Base-by-base conservation (phyloP, 2,888 invertebrate genomes). In the Asteroscopus sphinx region DNA sequence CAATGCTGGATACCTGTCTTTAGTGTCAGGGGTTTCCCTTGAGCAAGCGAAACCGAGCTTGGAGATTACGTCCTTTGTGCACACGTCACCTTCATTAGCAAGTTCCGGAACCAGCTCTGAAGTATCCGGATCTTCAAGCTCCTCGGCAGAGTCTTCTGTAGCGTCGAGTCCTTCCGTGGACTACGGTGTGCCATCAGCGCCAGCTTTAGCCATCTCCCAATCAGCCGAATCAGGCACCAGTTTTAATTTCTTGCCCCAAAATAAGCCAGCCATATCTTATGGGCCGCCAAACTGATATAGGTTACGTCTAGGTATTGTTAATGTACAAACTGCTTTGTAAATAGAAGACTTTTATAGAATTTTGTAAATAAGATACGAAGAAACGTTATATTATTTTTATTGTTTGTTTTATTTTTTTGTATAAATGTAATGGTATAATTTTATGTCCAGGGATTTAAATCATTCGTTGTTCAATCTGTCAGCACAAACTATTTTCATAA, bases 41-140 rank as follows among this genome's bases (percentile, higher is more conserved):
- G 93, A 87, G 65, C 88, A 86, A 51, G 93, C 88, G 1, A 86
- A 82, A 58, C 93, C 93, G 0, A 94, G 94, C 61, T 76, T 93
- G n/a, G 94, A 94, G 75, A 69, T 94, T 46, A 82, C 90, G 4
- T 93, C 94, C 0, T 94, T 93, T 56, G 85, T 89, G 1, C 92
- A 94, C n/a, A 87, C 81, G 30, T 88, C 92, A 2, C 89, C 88
- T 8, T 26, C 78, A 44, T 55, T 45, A 15, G 55, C 65, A 26
- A 44, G 60, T 36, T 58, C 73, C 15, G 61, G 62, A 28, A 68
- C 63, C 37, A 76, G 63, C 32, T 71, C 59, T 5, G 42, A 46
- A 21, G 55, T 64, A 30, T 72, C 76, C 13, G 55, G 68, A 1
- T 74, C 72, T 5, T 68, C 76, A 13, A 65, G 68, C 25, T 66